phyloP scores from a whole-genome alignment of 2,797 vertebrate genomes.

The Gastrophryne carolinensis region DNA sequence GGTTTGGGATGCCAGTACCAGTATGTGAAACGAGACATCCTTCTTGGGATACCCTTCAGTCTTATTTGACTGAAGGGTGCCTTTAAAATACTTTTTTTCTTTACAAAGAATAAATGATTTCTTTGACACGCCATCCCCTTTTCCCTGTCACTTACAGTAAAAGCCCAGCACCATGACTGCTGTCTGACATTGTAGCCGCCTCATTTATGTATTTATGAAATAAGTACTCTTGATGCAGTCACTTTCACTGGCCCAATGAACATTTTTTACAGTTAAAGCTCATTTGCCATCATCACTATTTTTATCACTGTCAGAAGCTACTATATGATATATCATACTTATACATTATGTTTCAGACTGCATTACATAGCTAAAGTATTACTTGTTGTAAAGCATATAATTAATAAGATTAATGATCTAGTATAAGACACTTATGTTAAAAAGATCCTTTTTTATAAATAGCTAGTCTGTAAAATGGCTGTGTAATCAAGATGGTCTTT shows the following conservation, averaged over 20 bases:
- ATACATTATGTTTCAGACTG: slow-evolving; percentile 13
- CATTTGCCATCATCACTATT: neutral
- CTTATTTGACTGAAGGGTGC: too few species aligned
- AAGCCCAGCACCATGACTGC: too few species aligned
- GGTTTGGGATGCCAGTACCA: too few species aligned
- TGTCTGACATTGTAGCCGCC: neutral
- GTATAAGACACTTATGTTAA: slow-evolving; percentile 5
- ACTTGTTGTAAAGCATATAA: slow-evolving; percentile 15
- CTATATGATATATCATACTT: too few species aligned
- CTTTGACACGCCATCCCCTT: too few species aligned
- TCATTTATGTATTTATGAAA: neutral
- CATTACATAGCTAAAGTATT: slow-evolving; percentile 7
- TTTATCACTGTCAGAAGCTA: slow-evolving; percentile 13
- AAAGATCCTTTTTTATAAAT: slow-evolving; percentile 5
- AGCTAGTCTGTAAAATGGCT: slow-evolving; percentile 2
- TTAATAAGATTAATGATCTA: slow-evolving; percentile 22
- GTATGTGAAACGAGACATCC: too few species aligned
- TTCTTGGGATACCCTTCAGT: too few species aligned
- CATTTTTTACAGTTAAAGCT: neutral
- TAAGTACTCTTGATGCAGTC: neutral
- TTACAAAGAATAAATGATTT: too few species aligned
- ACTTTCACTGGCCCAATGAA: neutral
- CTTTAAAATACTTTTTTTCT: too few species aligned
- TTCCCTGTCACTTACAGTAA: too few species aligned
- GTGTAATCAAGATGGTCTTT: slow-evolving; percentile 20